Percentiles rank a stretch among this genome's conserved stretches.
Conservation (phyloP, 2,113 vertebrate species). For the Columbina picui region DNA sequence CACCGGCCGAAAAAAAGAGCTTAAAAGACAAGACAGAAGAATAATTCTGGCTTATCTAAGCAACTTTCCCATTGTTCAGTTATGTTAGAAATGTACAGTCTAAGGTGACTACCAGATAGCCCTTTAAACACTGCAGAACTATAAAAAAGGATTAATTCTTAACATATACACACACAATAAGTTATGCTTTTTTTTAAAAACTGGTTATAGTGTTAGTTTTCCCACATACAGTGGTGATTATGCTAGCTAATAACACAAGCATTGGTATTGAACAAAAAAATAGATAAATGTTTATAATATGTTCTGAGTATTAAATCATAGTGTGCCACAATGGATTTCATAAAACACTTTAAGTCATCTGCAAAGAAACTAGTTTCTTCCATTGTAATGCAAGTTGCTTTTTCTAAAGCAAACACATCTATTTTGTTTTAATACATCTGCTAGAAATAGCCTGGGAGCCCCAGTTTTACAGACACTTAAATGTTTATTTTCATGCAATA, state of each 20-base stretch:
- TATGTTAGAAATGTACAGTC: neutral
- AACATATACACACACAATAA: neutral
- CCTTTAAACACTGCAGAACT: neutral
- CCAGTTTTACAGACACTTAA: neutral
- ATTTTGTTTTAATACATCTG: neutral
- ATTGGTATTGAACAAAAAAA: neutral
- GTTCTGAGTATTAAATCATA: neutral
- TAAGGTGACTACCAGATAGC: neutral
- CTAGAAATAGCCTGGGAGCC: neutral
- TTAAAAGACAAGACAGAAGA: constrained; percentile 6
- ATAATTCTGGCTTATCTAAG: constrained; percentile 10
- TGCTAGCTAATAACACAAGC: neutral
- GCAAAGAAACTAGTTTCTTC: neutral
- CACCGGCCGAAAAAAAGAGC: neutral
- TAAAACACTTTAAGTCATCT: neutral
- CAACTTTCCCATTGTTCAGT: neutral
- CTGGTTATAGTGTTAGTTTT: neutral
- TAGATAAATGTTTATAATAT: neutral
- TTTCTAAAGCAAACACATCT: neutral
- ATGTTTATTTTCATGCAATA: neutral
- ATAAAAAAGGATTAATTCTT: neutral
- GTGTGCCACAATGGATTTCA: neutral
- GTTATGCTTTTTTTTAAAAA: neutral
- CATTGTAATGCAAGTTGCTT: neutral
- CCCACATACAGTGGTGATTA: neutral